A percentile compares a stretch with the other conserved stretches of the same genome.
Conservation (phyloP, 2,888 invertebrate species). For the Zele albiditarsus region DNA sequence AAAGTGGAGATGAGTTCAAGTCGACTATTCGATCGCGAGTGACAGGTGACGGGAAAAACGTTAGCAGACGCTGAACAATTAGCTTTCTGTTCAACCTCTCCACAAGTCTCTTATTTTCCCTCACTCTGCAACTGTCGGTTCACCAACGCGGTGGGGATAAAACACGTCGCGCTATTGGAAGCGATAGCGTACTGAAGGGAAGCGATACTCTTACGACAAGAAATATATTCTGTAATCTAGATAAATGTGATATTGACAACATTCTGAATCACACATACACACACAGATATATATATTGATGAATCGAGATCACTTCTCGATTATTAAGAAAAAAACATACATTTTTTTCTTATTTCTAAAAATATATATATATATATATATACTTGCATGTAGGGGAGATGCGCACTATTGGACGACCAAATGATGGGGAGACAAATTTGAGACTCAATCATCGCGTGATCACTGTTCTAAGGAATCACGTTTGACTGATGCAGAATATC, state of each 20-base stretch:
- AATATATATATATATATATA: too few relatives aligned
- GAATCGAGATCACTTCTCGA: too few relatives aligned
- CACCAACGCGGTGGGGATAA: constrained; percentile 3
- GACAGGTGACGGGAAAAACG: constrained; percentile 62
- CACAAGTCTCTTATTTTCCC: constrained; percentile 23
- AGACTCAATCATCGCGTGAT: constrained; percentile 13
- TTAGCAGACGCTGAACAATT: constrained; percentile 60
- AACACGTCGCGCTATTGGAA: background rate
- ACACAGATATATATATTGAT: too few relatives aligned
- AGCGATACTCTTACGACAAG: background rate
- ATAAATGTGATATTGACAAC: too few relatives aligned
- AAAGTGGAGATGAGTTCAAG: background rate
- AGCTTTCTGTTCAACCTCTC: constrained; percentile 53
- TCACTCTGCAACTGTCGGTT: background rate
- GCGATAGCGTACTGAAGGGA: background rate
- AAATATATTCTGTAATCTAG: too few relatives aligned
- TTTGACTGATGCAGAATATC: constrained; percentile 26
- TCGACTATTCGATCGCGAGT: constrained; percentile 59
- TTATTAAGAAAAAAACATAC: too few relatives aligned
- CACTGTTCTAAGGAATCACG: constrained; percentile 23
- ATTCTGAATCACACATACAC: too few relatives aligned
- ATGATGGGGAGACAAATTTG: constrained; percentile 29
- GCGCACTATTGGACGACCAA: too few relatives aligned
- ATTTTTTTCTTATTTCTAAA: too few relatives aligned
- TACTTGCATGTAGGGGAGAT: too few relatives aligned